Evolutionary conservation across 1,140 invertebrate genomes (phyloP).

Genomic region (Papilio xuthus): DNA sequence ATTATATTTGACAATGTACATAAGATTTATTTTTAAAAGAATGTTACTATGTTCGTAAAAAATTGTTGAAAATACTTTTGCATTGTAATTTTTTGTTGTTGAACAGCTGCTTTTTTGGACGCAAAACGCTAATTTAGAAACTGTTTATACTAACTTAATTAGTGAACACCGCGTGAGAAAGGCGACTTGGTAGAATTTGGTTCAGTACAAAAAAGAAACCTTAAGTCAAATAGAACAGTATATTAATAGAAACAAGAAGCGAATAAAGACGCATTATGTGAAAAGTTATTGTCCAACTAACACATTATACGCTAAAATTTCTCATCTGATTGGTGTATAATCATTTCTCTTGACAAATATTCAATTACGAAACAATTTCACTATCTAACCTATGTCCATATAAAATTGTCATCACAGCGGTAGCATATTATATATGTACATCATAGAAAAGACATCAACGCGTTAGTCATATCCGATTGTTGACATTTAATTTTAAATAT

Average conservation of each 20-base stretch:
- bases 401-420: background rate
- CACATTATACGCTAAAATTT: background rate
- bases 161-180: conserved; percentile 18
- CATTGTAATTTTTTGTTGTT: background rate
- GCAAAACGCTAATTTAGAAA: conserved; percentile 21
- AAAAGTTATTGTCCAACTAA: background rate
- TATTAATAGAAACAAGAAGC: background rate
- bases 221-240: background rate
- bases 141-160: conserved; percentile 20
- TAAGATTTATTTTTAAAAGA: background rate
- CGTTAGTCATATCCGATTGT: background rate
- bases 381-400: too few species aligned
- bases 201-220: background rate
- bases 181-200: background rate
- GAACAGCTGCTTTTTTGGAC: too few species aligned
- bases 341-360: background rate
- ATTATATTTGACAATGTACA: background rate
- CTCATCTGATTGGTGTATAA: background rate
- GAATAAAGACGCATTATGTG: background rate
- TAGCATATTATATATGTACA: background rate
- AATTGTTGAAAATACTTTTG: background rate
- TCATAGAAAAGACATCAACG: conserved; percentile 17
- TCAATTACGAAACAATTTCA: background rate
- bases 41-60: background rate
- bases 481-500: background rate